phyloP scores from a whole-genome alignment of 2,113 vertebrate species.

The Scomber colias region DNA sequence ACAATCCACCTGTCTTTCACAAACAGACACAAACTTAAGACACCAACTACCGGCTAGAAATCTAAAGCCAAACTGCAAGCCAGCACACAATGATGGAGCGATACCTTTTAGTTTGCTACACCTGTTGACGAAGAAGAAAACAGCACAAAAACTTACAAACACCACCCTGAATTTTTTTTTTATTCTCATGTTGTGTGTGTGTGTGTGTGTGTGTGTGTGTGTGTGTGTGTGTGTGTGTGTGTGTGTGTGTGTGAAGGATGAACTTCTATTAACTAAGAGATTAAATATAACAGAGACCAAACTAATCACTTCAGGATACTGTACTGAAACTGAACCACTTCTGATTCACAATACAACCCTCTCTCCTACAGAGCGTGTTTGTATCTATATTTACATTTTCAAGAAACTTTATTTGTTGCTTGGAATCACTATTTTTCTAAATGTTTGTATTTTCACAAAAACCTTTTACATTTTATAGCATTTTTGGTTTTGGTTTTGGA shows the following conservation, averaged over 20 bases:
- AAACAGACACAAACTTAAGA: background rate
- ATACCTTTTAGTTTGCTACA: background rate
- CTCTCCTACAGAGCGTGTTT: background rate
- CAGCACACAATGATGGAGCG: background rate
- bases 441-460: no score
- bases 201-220: background rate
- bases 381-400: no score
- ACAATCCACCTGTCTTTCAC: constrained; percentile 11
- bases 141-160: background rate
- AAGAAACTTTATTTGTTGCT: no score
- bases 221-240: no score
- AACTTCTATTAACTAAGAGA: background rate
- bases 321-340: no score
- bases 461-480: no score
- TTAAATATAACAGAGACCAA: background rate
- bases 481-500: no score
- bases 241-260: no score
- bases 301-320: background rate
- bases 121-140: background rate
- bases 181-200: background rate
- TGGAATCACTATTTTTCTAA: no score
- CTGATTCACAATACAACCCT: background rate
- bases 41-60: background rate
- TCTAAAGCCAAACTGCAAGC: background rate
- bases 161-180: background rate